Conservation (phyloP, 2,888 invertebrate species). For the Lasioglossum leucozonium region DNA sequence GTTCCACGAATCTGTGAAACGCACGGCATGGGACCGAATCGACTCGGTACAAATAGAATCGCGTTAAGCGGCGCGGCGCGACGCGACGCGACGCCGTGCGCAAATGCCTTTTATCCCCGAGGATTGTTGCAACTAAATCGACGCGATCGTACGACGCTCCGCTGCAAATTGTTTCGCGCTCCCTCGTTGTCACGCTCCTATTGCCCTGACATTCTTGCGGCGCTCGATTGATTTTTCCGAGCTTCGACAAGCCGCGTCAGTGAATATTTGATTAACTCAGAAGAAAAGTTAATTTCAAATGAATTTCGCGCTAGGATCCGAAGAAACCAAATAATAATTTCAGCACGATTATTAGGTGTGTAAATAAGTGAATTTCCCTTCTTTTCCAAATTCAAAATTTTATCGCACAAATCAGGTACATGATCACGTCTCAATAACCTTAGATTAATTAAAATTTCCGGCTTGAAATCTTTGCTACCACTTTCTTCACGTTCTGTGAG, state of each 20-base stretch:
- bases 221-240: not conserved
- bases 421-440: no score
- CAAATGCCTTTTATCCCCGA: not conserved
- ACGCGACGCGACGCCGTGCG: not conserved
- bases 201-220: not conserved
- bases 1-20: constrained; percentile 47
- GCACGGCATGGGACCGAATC: constrained; percentile 18
- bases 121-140: constrained; percentile 25
- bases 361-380: no score
- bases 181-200: not conserved
- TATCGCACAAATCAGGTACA: no score
- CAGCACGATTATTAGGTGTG: no score
- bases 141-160: not conserved
- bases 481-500: no score
- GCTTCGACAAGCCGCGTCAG: not conserved
- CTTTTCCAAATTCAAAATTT: no score
- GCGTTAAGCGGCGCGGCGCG: constrained; percentile 28
- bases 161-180: not conserved
- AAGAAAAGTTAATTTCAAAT: no score
- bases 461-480: no score
- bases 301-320: no score
- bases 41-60: constrained; percentile 48
- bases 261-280: no score
- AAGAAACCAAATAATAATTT: no score
- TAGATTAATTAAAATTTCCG: no score